These are phyloP conservation scores for Drosophila rufa DNA, from an alignment of 1,140 invertebrate genomes.

Conservation along the genomic window DNA sequence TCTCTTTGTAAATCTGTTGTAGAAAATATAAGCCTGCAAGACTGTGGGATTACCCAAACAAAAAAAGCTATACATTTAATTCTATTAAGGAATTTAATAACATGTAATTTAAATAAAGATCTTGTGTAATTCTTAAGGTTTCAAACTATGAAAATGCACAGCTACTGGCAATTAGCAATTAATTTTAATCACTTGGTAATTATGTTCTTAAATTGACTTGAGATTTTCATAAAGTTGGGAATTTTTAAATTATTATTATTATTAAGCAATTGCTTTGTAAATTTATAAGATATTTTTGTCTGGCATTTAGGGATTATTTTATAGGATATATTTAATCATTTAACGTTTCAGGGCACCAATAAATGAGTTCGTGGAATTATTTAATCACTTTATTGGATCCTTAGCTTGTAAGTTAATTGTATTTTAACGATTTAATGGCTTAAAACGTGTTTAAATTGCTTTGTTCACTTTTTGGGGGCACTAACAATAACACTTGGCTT, in stretches of 20 bases:
- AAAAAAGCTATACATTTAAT: not conserved
- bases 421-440: conserved; percentile 6
- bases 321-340: not conserved
- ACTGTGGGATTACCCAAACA: not conserved
- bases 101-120: not conserved
- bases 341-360: not conserved
- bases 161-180: not conserved
- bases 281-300: not conserved
- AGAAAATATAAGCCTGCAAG: not conserved
- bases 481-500: conserved; percentile 6
- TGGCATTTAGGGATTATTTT: not conserved
- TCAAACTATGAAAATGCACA: not conserved
- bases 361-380: conserved; percentile 5
- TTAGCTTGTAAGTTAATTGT: conserved; percentile 1
- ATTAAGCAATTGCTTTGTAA: not conserved
- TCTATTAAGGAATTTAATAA: not conserved
- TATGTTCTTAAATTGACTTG: not conserved
- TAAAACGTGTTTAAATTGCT: conserved; percentile 1
- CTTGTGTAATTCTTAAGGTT: not conserved
- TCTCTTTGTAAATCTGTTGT: not conserved
- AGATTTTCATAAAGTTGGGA: not conserved
- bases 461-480: conserved; percentile 8
- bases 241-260: not conserved
- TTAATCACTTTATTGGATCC: not conserved
- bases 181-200: not conserved